Conservation (phyloP, 2,113 vertebrate species). For the Peromyscus leucopus region DNA sequence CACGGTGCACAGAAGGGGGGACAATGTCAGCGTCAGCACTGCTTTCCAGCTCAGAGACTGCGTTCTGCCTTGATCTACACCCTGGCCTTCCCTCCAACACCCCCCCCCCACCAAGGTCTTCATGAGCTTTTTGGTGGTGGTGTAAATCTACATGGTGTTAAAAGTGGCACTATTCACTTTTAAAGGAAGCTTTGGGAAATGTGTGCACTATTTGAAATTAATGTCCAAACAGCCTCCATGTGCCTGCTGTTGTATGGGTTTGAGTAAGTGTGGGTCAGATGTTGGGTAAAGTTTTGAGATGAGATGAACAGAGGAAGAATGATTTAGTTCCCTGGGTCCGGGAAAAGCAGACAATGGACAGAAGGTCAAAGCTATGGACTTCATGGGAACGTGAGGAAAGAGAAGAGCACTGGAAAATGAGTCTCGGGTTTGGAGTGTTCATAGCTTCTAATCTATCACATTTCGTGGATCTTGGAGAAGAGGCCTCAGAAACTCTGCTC, state of each 20-base stretch:
- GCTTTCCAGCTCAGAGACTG: fast-evolving
- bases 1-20: fast-evolving
- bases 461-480: not conserved
- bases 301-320: not conserved
- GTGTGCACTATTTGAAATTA: not conserved
- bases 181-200: not conserved
- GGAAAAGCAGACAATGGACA: fast-evolving
- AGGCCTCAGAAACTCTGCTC: not conserved
- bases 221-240: not conserved
- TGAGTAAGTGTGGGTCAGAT: no score
- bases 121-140: fast-evolving
- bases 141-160: not conserved
- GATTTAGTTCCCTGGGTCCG: fast-evolving
- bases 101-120: no score
- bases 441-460: not conserved
- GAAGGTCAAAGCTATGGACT: fast-evolving
- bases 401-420: not conserved
- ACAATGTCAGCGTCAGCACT: fast-evolving
- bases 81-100: not conserved
- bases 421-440: no score
- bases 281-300: no score
- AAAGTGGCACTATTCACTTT: not conserved
- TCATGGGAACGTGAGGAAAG: fast-evolving
- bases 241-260: not conserved
- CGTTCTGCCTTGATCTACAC: fast-evolving